Evolutionary conservation across 1,140 invertebrate species (phyloP).

Genomic region (Cydia amplana): DNA sequence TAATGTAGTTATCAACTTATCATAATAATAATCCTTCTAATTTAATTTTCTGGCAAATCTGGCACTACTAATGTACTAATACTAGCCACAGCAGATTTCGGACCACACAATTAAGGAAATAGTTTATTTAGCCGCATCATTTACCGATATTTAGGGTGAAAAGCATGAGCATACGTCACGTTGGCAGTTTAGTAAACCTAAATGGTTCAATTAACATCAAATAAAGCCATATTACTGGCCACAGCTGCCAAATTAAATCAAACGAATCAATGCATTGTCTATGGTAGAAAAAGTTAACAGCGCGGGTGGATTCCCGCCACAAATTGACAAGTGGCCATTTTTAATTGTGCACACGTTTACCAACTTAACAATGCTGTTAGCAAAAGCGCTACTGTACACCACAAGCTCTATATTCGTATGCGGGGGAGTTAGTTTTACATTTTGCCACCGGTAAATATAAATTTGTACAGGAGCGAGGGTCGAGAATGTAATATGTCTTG

Average conservation of each 20-base stretch:
- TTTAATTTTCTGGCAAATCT: too few species aligned
- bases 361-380: constrained; percentile 11
- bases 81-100: not conserved
- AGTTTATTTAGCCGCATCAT: constrained; percentile 9
- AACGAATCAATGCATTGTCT: constrained; percentile 51
- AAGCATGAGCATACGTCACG: constrained; percentile 21
- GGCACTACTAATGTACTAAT: too few species aligned
- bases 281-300: constrained; percentile 46
- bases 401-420: not conserved
- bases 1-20: too few species aligned
- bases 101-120: not conserved
- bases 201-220: constrained; percentile 30
- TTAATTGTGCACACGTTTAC: constrained; percentile 45
- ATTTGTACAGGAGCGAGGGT: constrained; percentile 30
- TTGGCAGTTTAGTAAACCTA: not conserved
- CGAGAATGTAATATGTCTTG: constrained; percentile 59
- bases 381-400: not conserved
- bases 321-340: constrained; percentile 64
- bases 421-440: not conserved
- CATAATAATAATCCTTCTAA: too few species aligned
- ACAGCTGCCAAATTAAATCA: constrained; percentile 44
- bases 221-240: constrained; percentile 42
- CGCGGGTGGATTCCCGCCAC: constrained; percentile 62
- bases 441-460: not conserved
- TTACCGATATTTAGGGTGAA: not conserved